These are phyloP conservation scores for Tretioscincus oriximinensis DNA, from an alignment of 2,113 vertebrate genomes.

Conservation along the genomic window DNA sequence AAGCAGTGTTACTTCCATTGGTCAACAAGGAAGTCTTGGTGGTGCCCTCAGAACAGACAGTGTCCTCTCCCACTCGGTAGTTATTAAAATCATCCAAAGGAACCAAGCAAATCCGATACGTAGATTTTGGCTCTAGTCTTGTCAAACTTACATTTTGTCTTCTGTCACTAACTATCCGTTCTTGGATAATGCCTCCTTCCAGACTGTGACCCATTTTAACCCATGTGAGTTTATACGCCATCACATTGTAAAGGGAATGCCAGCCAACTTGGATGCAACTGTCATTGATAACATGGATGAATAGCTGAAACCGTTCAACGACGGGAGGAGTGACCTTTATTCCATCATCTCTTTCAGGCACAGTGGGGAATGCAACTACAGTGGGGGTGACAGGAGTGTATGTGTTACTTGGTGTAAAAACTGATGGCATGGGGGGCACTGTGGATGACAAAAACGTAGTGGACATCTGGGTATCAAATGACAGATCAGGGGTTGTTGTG, in stretches of 20 bases:
- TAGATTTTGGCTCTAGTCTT: conserved; percentile 87
- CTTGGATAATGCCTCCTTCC: conserved; percentile 88
- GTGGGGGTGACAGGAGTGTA: conserved; percentile 59
- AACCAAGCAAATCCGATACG: conserved; percentile 92
- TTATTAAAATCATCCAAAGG: conserved; percentile 89
- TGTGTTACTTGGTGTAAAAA: conserved; percentile 55
- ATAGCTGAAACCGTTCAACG: conserved; percentile 86
- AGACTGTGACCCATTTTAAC: conserved; percentile 93
- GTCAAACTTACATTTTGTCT: conserved; percentile 82
- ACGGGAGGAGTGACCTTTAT: conserved; percentile 78
- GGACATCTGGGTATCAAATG: conserved; percentile 70
- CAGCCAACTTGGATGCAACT: conserved; percentile 91
- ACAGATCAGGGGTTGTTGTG: conserved; percentile 68
- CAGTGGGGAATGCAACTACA: conserved; percentile 72
- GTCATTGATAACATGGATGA: conserved; percentile 88
- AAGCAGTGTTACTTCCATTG: conserved; percentile 78
- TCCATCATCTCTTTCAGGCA: conserved; percentile 69
- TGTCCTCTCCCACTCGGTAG: conserved; percentile 88
- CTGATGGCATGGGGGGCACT: conserved; percentile 49
- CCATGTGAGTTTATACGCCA: conserved; percentile 94
- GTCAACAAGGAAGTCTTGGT: conserved; percentile 81
- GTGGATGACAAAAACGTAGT: conserved; percentile 66
- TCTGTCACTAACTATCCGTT: conserved; percentile 87
- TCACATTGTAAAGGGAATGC: conserved; percentile 88
- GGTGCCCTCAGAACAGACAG: conserved; percentile 87